A percentile compares a stretch with the other conserved stretches of the same genome.
These are phyloP conservation scores for Zosterops borbonicus DNA, from an alignment of 2,113 vertebrate genomes.

Conservation along the genomic window DNA sequence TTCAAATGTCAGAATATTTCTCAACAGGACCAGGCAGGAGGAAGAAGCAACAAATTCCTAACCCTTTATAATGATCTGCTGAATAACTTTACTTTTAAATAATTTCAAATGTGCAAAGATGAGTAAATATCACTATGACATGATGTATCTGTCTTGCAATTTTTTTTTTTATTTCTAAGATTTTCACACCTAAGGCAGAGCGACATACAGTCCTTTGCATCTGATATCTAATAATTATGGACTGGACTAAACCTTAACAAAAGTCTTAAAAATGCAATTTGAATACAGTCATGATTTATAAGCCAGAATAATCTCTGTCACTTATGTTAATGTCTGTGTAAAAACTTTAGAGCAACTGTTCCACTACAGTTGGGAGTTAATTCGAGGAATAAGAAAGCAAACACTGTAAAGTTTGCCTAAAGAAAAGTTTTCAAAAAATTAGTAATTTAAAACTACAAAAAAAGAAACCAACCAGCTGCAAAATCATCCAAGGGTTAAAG, in stretches of 20 bases:
- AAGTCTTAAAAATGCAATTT: not conserved
- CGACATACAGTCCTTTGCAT: not conserved
- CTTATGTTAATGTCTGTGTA: not conserved
- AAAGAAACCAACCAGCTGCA: not conserved
- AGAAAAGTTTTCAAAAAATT: not conserved
- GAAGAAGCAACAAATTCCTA: not conserved
- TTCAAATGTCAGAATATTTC: not conserved
- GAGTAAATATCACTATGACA: not conserved
- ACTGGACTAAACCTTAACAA: not conserved
- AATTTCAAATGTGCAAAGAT: not conserved
- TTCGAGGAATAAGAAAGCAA: not conserved
- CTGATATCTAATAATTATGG: not conserved
- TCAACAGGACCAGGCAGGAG: not conserved
- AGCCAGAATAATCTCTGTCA: not conserved
- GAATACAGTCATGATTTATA: not conserved
- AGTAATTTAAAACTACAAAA: not conserved
- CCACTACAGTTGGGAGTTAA: not conserved
- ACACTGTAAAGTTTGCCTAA: not conserved
- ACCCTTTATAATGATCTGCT: not conserved
- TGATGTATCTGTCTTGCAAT: not conserved
- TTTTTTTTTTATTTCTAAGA: too few relatives aligned
- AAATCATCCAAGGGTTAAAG: not conserved
- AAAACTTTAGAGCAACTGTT: not conserved
- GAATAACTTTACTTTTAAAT: not conserved
- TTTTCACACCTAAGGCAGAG: not conserved